These are phyloP conservation scores for Podarcis muralis DNA, from an alignment of 2,113 vertebrate genomes.

Conservation along the genomic window DNA sequence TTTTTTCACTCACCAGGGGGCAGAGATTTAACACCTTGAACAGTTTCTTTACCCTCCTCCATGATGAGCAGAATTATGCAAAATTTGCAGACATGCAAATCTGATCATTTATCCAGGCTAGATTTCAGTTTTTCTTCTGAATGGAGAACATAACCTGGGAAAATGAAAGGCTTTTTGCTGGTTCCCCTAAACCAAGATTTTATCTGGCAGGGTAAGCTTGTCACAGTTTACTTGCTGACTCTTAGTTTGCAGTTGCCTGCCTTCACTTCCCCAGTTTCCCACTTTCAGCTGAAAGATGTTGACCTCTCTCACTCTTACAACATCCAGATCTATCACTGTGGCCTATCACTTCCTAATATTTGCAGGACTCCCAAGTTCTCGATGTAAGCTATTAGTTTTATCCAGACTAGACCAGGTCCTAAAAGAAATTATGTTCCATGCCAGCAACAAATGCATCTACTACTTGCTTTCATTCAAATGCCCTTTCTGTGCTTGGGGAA, in stretches of 20 bases:
- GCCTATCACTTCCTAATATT: neutral
- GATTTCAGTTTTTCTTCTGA: neutral
- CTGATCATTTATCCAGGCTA: neutral
- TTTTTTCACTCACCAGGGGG: neutral
- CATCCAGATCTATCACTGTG: neutral
- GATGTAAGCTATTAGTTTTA: neutral
- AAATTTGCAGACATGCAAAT: neutral
- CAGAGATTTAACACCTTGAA: neutral
- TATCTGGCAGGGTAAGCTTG: neutral
- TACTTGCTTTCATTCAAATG: neutral
- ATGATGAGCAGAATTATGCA: neutral
- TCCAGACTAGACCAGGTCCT: neutral
- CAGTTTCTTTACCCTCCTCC: too few relatives aligned
- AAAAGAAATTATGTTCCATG: fast-evolving
- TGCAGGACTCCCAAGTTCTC: fast-evolving
- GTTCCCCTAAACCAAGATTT: neutral
- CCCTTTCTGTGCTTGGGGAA: neutral
- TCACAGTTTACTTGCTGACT: neutral
- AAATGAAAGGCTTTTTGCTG: neutral
- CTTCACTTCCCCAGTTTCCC: neutral
- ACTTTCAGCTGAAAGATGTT: neutral
- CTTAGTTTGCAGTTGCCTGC: neutral
- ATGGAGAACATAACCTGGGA: neutral
- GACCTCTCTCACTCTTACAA: neutral
- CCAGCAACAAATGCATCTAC: neutral